These are phyloP conservation scores for Phyllotreta cruciferae DNA, from an alignment of 2,888 invertebrate genomes.

Conservation along the genomic window DNA sequence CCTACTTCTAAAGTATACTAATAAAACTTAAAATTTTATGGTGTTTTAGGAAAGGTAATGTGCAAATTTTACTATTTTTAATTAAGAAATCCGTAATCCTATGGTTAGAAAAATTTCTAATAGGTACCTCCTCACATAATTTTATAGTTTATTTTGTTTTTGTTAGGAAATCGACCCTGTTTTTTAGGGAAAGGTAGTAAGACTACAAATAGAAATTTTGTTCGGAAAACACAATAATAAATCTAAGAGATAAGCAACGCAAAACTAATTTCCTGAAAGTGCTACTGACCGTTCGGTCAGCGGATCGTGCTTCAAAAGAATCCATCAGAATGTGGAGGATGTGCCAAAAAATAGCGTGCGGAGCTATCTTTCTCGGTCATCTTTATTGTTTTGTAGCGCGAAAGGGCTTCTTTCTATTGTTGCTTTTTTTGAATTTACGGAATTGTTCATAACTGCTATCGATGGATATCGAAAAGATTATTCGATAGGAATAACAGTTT, in stretches of 20 bases:
- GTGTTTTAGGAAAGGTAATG: neutral
- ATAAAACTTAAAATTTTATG: conserved; percentile 13
- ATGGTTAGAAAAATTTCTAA: too few species aligned
- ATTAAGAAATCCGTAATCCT: too few species aligned
- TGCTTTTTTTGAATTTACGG: conserved; percentile 37
- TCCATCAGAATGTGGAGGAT: conserved; percentile 23
- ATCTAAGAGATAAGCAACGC: conserved; percentile 15
- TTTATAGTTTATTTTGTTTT: too few species aligned
- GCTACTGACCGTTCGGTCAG: conserved; percentile 7
- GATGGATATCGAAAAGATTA: conserved; percentile 1
- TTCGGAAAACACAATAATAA: conserved; percentile 8
- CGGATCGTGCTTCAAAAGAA: conserved; percentile 22
- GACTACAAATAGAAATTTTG: conserved; percentile 1
- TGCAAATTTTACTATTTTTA: too few species aligned
- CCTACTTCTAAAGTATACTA: conserved; percentile 11
- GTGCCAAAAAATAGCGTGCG: conserved; percentile 27
- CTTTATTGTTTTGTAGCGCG: conserved; percentile 35
- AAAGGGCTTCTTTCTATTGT: conserved; percentile 34
- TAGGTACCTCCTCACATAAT: too few species aligned
- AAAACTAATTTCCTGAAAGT: conserved; percentile 24
- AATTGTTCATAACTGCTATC: conserved; percentile 24
- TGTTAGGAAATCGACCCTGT: too few species aligned
- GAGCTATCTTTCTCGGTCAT: conserved; percentile 32
- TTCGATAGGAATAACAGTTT: too few species aligned
- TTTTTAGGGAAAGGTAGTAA: too few species aligned